These are phyloP conservation scores for Campoplex capitator DNA, from an alignment of 2,888 invertebrate species.

Conservation along the genomic window DNA sequence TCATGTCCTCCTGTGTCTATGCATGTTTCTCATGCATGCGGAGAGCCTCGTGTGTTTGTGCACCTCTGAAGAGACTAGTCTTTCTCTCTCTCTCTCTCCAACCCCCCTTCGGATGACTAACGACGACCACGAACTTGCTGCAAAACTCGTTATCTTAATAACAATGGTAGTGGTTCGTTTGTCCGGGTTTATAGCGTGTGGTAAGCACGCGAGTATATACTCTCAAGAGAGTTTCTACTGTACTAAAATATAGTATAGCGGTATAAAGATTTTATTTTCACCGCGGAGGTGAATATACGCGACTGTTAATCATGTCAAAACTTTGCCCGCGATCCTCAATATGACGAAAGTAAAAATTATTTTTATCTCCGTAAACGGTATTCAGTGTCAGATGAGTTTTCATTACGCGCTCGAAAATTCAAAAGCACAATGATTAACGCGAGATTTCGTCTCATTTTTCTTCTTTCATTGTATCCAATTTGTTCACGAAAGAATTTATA, in stretches of 20 bases:
- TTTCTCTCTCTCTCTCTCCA: background rate
- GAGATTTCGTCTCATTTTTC: background rate
- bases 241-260: background rate
- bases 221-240: conserved; percentile 7
- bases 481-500: background rate
- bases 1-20: conserved; percentile 9
- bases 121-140: conserved; percentile 44
- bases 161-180: conserved; percentile 63
- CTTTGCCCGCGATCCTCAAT: background rate
- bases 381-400: background rate
- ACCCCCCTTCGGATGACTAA: conserved; percentile 12
- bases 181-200: conserved; percentile 53
- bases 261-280: conserved; percentile 22
- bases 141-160: conserved; percentile 69
- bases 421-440: background rate
- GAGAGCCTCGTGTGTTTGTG: conserved; percentile 46
- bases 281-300: background rate
- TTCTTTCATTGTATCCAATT: background rate
- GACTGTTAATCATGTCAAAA: background rate
- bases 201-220: conserved; percentile 30
- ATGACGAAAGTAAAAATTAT: background rate
- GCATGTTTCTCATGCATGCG: background rate
- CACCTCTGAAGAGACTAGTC: conserved; percentile 28
- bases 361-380: background rate
- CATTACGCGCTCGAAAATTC: background rate